Conservation (phyloP, 2,888 invertebrate species). For the Balanococcus diminutus region DNA sequence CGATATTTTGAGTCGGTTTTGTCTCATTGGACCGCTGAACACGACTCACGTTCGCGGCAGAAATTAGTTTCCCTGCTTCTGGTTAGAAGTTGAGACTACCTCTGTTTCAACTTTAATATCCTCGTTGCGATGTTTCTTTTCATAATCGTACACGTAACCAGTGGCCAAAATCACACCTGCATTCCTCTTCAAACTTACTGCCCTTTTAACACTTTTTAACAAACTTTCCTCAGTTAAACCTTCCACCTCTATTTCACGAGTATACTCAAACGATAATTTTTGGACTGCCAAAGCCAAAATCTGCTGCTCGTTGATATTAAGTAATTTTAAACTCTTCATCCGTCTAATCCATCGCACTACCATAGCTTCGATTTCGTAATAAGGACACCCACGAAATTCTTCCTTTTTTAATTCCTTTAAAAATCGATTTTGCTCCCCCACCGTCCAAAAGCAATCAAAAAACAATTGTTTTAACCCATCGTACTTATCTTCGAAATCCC, state of each 20-base stretch:
- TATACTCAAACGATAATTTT: neutral
- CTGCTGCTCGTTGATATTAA: neutral
- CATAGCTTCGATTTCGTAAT: neutral
- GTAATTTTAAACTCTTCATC: neutral
- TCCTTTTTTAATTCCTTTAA: neutral
- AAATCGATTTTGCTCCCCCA: neutral
- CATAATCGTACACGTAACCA: neutral
- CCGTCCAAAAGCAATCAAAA: neutral
- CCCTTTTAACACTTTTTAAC: neutral
- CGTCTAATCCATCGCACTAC: neutral
- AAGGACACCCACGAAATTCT: neutral
- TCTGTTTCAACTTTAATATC: neutral
- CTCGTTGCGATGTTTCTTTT: neutral
- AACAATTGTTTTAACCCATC: neutral
- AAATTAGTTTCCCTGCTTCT: neutral
- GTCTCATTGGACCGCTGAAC: neutral
- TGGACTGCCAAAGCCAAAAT: neutral
- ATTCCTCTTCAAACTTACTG: neutral
- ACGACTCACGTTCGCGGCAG: neutral
- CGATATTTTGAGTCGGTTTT: neutral
- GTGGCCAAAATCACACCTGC: neutral
- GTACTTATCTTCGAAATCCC: neutral
- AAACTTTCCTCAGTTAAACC: neutral
- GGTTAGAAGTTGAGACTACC: neutral
- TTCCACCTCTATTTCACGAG: neutral